Base-by-base conservation (phyloP, 2,888 invertebrate genomes). In the Gonocerus acuteangulatus region DNA sequence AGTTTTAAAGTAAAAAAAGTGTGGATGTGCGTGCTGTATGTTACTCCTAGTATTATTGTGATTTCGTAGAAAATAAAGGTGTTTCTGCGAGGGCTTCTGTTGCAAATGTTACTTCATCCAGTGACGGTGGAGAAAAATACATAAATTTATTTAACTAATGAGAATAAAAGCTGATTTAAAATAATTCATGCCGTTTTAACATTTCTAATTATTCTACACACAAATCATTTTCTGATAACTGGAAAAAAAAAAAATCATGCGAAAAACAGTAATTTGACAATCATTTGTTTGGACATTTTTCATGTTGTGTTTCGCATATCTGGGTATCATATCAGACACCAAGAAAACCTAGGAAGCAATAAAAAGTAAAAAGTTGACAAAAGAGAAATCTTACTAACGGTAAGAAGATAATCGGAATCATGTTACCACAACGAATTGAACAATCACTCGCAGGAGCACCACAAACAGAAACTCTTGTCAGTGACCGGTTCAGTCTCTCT, bases 81-180 rank as follows among this genome's bases (percentile, higher is more conserved):
- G 64, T 64, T 64, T 64, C 64, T 64, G 64, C 64, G 62, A 62
- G 64, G 62, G 51, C 51, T 59, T 49, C 48, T 61, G 32, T 22
- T 48, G 15, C 45, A 27, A 45, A 4, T 27, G 27, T 27, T 27
- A 27, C 9, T 27, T 9, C 4, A 27, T 27, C 27, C 27, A 27
- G 4, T 27, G 27, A n/a, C n/a, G 27, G 27, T 27, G 27, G 27
- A n/a, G n/a, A n/a, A n/a, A n/a, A n/a, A n/a, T n/a, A n/a, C n/a
- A n/a, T n/a, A n/a, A 32, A 32, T 32, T 32, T 9, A 32, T 32
- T 32, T n/a, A n/a, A n/a, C n/a, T n/a, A n/a, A n/a, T n/a, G n/a
- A n/a, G n/a, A n/a, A n/a, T n/a, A n/a, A n/a, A n/a, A n/a, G n/a
- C n/a, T n/a, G n/a, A n/a, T n/a, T n/a, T 27, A 9, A 27, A 27